Evolutionary conservation across 1,140 invertebrate species (phyloP), one percentile per base, ranked within the genome.

Genomic region (Dendroctonus ponderosae): DNA sequence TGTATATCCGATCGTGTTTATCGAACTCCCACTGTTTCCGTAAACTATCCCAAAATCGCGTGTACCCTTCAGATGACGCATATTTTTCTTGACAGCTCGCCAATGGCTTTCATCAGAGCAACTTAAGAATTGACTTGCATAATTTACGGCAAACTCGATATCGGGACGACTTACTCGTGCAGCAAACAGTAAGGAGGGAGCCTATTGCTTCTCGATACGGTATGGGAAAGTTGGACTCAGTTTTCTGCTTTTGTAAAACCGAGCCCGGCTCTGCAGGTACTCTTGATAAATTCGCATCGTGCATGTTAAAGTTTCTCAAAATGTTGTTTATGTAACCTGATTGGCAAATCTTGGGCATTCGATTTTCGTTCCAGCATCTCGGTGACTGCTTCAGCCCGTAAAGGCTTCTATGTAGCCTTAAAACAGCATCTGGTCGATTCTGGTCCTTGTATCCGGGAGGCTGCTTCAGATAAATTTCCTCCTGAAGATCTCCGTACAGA

Each of bases 341-440:
- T 59, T 73, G 67, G 62, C 14, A 8, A 46, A 67, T 60, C 37
- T 61, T 52, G 9, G 61, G 51, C 14, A 9, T 11, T 9, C 15
- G 44, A 37, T 64, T 40, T 46, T 64, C 48, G 61, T 80, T 76
- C 80, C 81, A 83, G 26, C 69, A 74, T 42, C 74, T 61, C 8
- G 79, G 71, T 9, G 79, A 70, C 73, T 83, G 80, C 69, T 81
- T 81, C 5, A 82, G 66, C 2, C 78, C 81, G 68, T 82, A 82
- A 1, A 82, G 14, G 41, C 72, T 75, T 71, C 76, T 75, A 2
- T 76, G 70, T 9, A 83, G 60, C 41, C 63, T 70, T 15, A 43
- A 64, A 4, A 66, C 63, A 14, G 51, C 7, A 52, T 61, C 72
- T 67, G 6, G n/a, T n/a, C n/a, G n/a, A n/a, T n/a, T n/a, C n/a